These are phyloP conservation scores for Lasioglossum marginatum DNA, from an alignment of 2,888 invertebrate species.

Conservation along the genomic window DNA sequence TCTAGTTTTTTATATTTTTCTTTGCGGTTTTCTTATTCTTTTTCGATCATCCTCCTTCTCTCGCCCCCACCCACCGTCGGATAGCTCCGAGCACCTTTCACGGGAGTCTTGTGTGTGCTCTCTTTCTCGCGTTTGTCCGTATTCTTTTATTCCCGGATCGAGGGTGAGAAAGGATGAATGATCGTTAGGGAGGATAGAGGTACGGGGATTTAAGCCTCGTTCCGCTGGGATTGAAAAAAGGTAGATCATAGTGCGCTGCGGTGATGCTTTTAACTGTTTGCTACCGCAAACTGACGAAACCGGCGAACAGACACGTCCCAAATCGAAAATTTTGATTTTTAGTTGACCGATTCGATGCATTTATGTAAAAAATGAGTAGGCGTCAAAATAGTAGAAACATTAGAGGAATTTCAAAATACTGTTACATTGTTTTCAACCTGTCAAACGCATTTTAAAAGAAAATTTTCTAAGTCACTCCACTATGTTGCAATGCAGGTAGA, in stretches of 20 bases:
- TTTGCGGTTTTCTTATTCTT: background rate
- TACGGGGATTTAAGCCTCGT: constrained; percentile 43
- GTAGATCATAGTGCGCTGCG: background rate
- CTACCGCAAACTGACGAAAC: constrained; percentile 9
- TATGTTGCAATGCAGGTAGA: too few relatives aligned
- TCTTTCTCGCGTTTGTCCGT: constrained; percentile 41
- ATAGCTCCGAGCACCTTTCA: background rate
- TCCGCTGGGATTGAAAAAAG: constrained; percentile 54
- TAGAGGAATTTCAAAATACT: too few relatives aligned
- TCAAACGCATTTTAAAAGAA: too few relatives aligned
- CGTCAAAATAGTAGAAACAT: too few relatives aligned
- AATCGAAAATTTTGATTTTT: background rate
- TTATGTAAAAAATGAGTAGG: too few relatives aligned
- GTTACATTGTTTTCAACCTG: too few relatives aligned
- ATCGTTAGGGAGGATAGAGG: constrained; percentile 58
- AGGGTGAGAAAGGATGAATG: constrained; percentile 67
- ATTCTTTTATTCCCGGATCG: constrained; percentile 55
- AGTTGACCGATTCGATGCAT: too few relatives aligned
- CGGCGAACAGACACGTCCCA: background rate
- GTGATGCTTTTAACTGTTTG: constrained; percentile 18
- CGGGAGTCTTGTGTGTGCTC: constrained; percentile 11
- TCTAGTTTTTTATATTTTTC: background rate
- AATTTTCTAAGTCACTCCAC: too few relatives aligned
- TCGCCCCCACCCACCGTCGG: background rate
- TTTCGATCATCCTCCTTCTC: background rate